phyloP scores from a whole-genome alignment of 2,888 invertebrate genomes.

The Pilophorus perplexus region DNA sequence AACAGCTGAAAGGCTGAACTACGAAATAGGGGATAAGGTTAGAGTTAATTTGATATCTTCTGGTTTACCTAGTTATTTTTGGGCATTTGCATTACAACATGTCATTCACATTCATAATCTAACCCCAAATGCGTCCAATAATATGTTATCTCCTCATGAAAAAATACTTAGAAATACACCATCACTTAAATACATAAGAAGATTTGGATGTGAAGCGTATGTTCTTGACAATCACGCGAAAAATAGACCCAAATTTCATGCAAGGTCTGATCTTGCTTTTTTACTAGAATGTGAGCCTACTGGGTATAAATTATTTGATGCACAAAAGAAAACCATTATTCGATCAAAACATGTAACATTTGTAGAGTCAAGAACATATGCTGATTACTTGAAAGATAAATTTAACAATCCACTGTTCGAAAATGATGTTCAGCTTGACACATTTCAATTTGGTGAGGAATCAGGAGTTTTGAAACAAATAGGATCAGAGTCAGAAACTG shows the following conservation, averaged over 20 bases:
- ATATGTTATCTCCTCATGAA: neutral
- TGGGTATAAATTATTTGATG: too few species aligned
- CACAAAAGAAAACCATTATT: too few species aligned
- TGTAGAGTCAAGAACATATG: too few species aligned
- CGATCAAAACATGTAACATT: too few species aligned
- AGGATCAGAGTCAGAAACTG: too few species aligned
- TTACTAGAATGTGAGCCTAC: too few species aligned
- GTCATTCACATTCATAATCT: too few species aligned
- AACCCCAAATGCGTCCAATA: conserved; percentile 9
- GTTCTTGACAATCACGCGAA: neutral
- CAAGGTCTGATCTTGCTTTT: too few species aligned
- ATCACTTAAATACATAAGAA: neutral
- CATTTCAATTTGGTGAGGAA: too few species aligned
- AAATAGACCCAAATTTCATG: neutral
- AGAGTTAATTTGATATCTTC: too few species aligned
- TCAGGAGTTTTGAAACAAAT: too few species aligned
- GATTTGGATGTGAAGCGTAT: conserved; percentile 19
- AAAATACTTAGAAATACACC: neutral
- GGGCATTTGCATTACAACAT: neutral
- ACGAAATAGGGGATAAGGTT: neutral
- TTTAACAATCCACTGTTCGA: neutral
- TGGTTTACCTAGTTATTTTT: neutral
- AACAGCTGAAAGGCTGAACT: neutral
- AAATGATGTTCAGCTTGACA: neutral
- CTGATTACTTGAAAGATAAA: neutral